phyloP scores from a whole-genome alignment of 1,140 invertebrate genomes.

The Euwallacea similis region DNA sequence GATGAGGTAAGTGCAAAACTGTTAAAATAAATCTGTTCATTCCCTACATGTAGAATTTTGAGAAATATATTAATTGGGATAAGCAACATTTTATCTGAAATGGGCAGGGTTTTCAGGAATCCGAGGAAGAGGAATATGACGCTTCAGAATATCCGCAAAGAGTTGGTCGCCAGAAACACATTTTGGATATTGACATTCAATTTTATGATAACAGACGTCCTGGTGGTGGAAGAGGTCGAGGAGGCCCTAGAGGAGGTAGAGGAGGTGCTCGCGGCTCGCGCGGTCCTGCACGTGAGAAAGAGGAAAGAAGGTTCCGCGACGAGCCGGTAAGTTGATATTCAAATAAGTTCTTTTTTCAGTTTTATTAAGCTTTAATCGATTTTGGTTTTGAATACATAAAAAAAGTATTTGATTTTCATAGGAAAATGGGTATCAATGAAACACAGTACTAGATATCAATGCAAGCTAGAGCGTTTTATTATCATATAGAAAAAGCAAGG shows the following conservation, averaged over 20 bases:
- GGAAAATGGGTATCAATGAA: no score
- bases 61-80: slow-evolving; percentile 2
- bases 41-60: background rate
- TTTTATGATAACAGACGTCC: slow-evolving; percentile 81
- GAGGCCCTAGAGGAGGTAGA: slow-evolving; percentile 51
- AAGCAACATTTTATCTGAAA: background rate
- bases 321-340: slow-evolving; percentile 46
- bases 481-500: no score
- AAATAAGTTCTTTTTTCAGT: slow-evolving; percentile 7
- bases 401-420: no score
- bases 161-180: slow-evolving; percentile 82
- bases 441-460: no score
- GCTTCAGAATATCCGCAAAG: slow-evolving; percentile 81
- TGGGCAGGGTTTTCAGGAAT: slow-evolving; percentile 39
- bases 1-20: slow-evolving; percentile 60
- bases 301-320: slow-evolving; percentile 48
- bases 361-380: slow-evolving; percentile 11
- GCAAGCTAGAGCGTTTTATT: no score
- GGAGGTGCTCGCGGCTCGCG: slow-evolving; percentile 43
- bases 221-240: slow-evolving; percentile 64
- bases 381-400: slow-evolving; percentile 9
- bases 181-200: slow-evolving; percentile 87
- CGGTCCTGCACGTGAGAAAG: slow-evolving; percentile 44
- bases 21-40: slow-evolving; percentile 18
- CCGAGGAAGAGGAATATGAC: slow-evolving; percentile 71